Evolutionary conservation across 2,797 vertebrate species (phyloP), one percentile per base, ranked within the genome.

Genomic region (Gymnopithys bicolor): DNA sequence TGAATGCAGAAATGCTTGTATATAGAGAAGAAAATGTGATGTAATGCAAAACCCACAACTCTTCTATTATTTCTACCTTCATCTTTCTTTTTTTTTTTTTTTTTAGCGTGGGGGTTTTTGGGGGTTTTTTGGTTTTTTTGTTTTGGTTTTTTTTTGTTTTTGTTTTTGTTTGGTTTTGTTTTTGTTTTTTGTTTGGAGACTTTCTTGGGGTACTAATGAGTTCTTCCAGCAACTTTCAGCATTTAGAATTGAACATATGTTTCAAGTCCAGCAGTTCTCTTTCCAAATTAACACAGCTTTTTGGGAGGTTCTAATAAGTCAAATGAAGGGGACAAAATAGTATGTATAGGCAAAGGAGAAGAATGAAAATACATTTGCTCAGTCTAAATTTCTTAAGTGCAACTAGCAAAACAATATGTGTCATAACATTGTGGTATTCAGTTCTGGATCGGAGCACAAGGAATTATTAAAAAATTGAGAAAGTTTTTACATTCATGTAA

Each of bases 221-320:
- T 76, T 94, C 93, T 90, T 76, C 33, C 52, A 68, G 43, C 23
- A 83, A 60, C 74, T 60, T 90, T 49, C 25, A 81, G 37, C 60
- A 81, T 46, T 85, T 86, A 53, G 45, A 94, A 85, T 32, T 60
- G 74, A 95, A 68, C 88, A 83, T 91, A 84, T 90, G 71, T 60
- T 93, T 88, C 63, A 93, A 80, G 68, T 86, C 78, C 90, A 83
- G 35, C 89, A 92, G 77, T 91, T 51, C 68, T 83, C 14, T 78
- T 89, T 91, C 46, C 41, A 73, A 85, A 95, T 87, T 91, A 96
- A 79, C 53, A 79, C 30, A 67, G 49, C 3, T 90, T 87, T 83
- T 91, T 64, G 8, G 14, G 62, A 85, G 45, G 68, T 89, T 88
- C 41, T 82, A 88, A 15, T 78, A 85, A 69, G 79, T 79, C 55